Base-by-base conservation (phyloP, 2,888 invertebrate genomes). In the Spilarctia lutea region DNA sequence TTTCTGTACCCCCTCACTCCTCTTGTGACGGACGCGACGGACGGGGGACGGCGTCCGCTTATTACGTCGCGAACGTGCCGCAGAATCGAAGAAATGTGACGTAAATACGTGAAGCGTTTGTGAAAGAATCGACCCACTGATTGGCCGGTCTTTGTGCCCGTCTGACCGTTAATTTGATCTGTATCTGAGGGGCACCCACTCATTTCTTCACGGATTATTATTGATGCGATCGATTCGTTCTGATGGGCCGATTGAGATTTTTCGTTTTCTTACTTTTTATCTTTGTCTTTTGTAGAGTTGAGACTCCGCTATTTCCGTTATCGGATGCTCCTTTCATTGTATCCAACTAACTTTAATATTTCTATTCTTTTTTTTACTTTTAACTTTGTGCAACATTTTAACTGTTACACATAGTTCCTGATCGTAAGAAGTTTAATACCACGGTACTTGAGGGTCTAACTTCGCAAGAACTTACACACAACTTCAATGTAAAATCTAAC, bases 21-120 rank as follows among this genome's bases (percentile, higher is more conserved):
- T 75, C 66, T 66, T 83, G 85, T 90, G 91, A 92, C 91, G 94
- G 92, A 93, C 93, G 90, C 90, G 91, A 86, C 87, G 87, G 86
- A 86, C 87, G 92, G 91, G 90, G 91, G 91, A 88, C 83, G 90
- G 89, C 89, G 92, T 89, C 90, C 93, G 94, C 94, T 96, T 95
- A 95, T 96, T 96, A 95, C 95, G 94, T 92, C 92, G 91, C 91
- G 94, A 90, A 95, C 95, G 95, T 95, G 95, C 95, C 94, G 92
- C 94, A 94, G 93, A 95, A 94, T 95, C 95, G 95, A 94, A 95
- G 94, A 94, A 95, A 96, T 94, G 94, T 92, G 94, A 94, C 94
- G 94, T 94, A 94, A 95, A 93, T 92, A 94, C 94, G 91, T 91
- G 93, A 91, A 92, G 88, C 92, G 90, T 90, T 89, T 89, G 89